phyloP scores from a whole-genome alignment of 1,140 invertebrate species.

The Luehdorfia chinensis region DNA sequence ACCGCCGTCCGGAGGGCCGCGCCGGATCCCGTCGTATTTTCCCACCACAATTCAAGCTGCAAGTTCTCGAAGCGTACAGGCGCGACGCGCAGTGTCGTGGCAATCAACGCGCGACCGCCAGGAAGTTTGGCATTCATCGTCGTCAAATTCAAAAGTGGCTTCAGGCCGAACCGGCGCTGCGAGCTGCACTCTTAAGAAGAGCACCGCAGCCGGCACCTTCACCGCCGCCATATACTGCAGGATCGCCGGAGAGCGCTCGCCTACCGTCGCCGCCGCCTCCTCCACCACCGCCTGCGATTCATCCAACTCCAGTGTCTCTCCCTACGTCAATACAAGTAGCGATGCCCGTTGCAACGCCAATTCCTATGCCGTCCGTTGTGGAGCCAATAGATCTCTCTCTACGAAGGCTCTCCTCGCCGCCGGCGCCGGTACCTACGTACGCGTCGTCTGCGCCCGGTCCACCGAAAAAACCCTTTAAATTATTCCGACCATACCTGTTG shows the following conservation, averaged over 20 bases:
- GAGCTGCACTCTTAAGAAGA: conserved; percentile 80
- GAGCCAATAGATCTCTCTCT: conserved; percentile 78
- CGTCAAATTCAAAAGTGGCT: conserved; percentile 94
- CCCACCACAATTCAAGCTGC: conserved; percentile 89
- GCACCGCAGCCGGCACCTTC: conserved; percentile 60
- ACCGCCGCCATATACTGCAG: conserved; percentile 56
- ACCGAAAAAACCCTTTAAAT: conserved; percentile 73
- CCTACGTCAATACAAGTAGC: conserved; percentile 33
- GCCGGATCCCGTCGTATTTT: conserved; percentile 88
- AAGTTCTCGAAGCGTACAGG: conserved; percentile 90
- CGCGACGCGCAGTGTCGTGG: conserved; percentile 89
- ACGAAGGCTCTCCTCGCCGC: conserved; percentile 55
- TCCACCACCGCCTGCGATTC: conserved; percentile 51
- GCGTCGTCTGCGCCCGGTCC: conserved; percentile 35
- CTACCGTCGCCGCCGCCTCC: conserved; percentile 55
- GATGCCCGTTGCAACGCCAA: conserved; percentile 35
- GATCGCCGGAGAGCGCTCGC: conserved; percentile 62
- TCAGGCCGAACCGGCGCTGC: conserved; percentile 86
- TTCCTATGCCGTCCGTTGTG: conserved; percentile 42
- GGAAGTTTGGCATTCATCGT: conserved; percentile 91
- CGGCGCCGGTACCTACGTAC: conserved; percentile 29
- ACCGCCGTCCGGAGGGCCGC: conserved; percentile 76
- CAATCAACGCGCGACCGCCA: conserved; percentile 89
- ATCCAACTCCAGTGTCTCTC: conserved; percentile 52
- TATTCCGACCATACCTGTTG: conserved; percentile 80